Evolutionary conservation across 2,113 vertebrate species (phyloP), one percentile per base, ranked within the genome.

Genomic region (Platichthys stellatus): DNA sequence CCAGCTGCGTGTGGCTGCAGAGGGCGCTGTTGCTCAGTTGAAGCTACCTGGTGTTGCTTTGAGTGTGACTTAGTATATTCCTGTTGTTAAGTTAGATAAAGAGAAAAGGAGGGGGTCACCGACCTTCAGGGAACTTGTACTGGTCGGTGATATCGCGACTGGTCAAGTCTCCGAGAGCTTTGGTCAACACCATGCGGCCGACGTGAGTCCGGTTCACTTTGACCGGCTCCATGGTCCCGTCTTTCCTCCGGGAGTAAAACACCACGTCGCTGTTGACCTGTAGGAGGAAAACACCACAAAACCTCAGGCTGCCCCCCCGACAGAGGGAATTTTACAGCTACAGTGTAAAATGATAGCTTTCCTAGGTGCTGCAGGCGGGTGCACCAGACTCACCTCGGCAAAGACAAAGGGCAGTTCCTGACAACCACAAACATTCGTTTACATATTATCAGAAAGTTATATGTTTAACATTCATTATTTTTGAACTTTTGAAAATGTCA

Each of bases 361-460:
- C 31, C 31, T 31, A 31, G 31, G 31, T 1, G 31, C 31, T 31
- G 31, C 31, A 31, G 31, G 31, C 31, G 31, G 31, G 31, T 8
- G 31, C 31, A 31, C 31, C 5, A 51, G 18, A 62, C 77, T 83
- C 53, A 97, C 98, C 96, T 99, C 97, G 20, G 97, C 96, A 71
- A 96, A 99, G 65, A 99, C 94, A 72, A 98, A 99, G 47, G 97
- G 69, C 99, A 99, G 86, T 99, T 99, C 98, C 98, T 99, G 74
- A 45, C 1, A 56, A 35, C 4, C 14, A 43, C 24, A 53, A 51
- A 59, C 7, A 21, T 54, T 21, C 2, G 54, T 57, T 57, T n/a
- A n/a, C 20, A 53, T n/a, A n/a, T n/a, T 14, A 53, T 21, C 20
- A n/a, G 20, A 20, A 17, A 13, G 40, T 43, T 43, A 43, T 2